Evolutionary conservation across 2,888 invertebrate species (phyloP).

Genomic region (Balanococcus diminutus): DNA sequence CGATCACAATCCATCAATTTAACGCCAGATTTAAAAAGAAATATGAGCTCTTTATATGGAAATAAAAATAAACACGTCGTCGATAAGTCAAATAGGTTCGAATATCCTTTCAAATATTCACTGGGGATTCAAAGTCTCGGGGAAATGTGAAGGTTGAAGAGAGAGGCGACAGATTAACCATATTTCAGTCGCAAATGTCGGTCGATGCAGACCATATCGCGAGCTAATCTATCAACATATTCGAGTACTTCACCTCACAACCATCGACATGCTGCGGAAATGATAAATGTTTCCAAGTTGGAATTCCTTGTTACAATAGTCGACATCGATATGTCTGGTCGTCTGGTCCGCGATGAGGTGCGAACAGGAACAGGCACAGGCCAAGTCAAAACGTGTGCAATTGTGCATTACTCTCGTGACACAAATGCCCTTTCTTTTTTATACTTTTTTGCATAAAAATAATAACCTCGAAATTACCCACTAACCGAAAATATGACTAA

Average conservation of each 20-base stretch:
- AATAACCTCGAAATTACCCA: not conserved
- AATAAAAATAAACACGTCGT: no score
- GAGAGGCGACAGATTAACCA: not conserved
- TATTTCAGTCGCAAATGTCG: not conserved
- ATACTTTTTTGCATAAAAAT: not conserved
- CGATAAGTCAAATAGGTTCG: no score
- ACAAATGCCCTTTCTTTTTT: not conserved
- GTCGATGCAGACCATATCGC: not conserved
- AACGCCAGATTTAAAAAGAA: no score
- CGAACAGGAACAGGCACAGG: not conserved
- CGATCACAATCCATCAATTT: no score
- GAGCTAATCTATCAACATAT: constrained; percentile 6
- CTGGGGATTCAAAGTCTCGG: no score
- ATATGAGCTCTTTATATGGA: no score
- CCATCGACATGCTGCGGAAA: not conserved
- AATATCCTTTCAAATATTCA: no score
- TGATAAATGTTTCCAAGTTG: not conserved
- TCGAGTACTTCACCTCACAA: not conserved
- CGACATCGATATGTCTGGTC: not conserved
- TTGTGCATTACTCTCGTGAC: not conserved
- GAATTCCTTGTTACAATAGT: not conserved
- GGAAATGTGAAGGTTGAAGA: no score
- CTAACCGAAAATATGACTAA: not conserved
- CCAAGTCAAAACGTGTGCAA: not conserved
- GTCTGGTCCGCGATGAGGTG: not conserved